Evolutionary conservation across 2,888 invertebrate species (phyloP).

Genomic region (Heliconius ismenius): DNA sequence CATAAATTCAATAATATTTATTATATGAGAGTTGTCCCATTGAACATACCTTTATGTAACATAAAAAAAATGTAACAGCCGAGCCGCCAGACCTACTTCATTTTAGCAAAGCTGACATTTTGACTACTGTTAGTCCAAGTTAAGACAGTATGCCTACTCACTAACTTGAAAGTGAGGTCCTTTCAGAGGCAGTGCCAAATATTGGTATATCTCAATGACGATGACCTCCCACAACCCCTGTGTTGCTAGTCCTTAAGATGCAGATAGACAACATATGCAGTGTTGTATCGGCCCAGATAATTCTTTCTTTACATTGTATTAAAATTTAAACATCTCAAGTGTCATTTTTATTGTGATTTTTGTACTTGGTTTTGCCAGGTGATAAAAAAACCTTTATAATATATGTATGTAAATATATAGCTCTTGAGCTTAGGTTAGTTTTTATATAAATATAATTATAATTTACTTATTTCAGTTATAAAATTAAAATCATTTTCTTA

Average conservation of each 20-base stretch:
- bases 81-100: no score
- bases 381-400: not conserved
- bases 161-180: no score
- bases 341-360: constrained; percentile 16
- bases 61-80: not conserved
- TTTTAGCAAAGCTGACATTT: no score
- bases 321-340: constrained; percentile 9
- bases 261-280: no score
- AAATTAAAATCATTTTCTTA: not conserved
- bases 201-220: no score
- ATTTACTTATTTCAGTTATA: not conserved
- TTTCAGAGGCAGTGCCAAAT: no score
- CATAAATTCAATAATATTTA: not conserved
- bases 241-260: no score
- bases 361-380: constrained; percentile 7
- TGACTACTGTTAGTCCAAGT: no score
- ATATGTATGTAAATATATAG: constrained; percentile 10
- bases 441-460: not conserved
- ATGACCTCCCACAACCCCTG: no score
- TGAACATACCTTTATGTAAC: not conserved
- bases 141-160: no score
- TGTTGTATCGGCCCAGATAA: no score
- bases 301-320: not conserved
- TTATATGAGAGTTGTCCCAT: not conserved
- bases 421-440: not conserved